Conservation (phyloP, 2,888 invertebrate genomes). For the Drosophila antonietae region DNA sequence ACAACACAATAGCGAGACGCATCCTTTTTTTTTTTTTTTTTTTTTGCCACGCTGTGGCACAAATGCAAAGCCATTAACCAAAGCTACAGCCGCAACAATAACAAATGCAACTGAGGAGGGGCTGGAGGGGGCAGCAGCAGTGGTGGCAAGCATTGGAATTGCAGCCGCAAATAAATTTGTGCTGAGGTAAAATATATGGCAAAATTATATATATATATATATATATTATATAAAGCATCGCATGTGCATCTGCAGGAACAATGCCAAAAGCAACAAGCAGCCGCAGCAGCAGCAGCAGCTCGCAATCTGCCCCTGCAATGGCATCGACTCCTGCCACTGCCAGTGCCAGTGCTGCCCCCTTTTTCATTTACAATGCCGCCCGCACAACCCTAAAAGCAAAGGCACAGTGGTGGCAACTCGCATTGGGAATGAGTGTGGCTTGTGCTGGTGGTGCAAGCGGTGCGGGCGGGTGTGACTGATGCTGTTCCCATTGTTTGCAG, state of each 20-base stretch:
- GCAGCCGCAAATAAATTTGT: conserved; percentile 76
- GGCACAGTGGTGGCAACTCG: conserved; percentile 12
- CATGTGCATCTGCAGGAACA: conserved; percentile 75
- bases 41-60: conserved; percentile 58
- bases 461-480: conserved; percentile 29
- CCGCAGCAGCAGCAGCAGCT: neutral
- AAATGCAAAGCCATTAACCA: conserved; percentile 76
- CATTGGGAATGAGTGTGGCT: neutral
- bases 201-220: conserved; percentile 42
- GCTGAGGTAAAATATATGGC: conserved; percentile 72
- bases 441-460: neutral
- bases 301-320: conserved; percentile 7
- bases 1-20: conserved; percentile 14
- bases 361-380: conserved; percentile 72
- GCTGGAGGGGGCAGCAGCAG: neutral
- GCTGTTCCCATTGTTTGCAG: conserved; percentile 71
- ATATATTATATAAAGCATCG: conserved; percentile 57
- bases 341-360: conserved; percentile 39
- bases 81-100: conserved; percentile 75
- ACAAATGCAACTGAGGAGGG: conserved; percentile 51
- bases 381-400: conserved; percentile 38
- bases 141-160: conserved; percentile 58
- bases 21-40: conserved; percentile 25
- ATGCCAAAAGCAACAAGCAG: conserved; percentile 78
- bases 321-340: neutral